phyloP scores from a whole-genome alignment of 2,888 invertebrate species.

The Drosophila mulleri region DNA sequence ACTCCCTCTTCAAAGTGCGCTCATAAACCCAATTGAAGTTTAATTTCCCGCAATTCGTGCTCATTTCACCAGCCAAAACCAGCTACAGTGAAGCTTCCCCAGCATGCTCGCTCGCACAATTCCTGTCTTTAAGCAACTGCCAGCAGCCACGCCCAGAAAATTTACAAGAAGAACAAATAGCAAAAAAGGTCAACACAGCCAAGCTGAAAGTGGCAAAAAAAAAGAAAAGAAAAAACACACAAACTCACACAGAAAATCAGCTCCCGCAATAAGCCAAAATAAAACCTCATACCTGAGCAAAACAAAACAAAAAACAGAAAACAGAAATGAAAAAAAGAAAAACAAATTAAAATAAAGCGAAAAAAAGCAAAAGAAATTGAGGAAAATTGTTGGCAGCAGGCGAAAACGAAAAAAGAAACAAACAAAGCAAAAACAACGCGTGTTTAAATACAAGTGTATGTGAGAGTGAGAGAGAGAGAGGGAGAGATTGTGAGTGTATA shows the following conservation, averaged over 20 bases:
- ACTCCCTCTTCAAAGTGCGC: conserved; percentile 4
- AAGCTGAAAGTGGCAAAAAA: conserved; percentile 47
- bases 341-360: conserved; percentile 16
- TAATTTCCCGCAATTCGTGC: conserved; percentile 23
- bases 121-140: conserved; percentile 56
- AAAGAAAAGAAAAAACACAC: not conserved
- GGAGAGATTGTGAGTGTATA: not conserved
- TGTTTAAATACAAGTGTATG: conserved; percentile 43
- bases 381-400: conserved; percentile 56
- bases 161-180: conserved; percentile 36
- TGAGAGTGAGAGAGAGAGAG: not conserved
- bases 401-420: conserved; percentile 34
- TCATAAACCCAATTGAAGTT: conserved; percentile 27
- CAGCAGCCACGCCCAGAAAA: conserved; percentile 68
- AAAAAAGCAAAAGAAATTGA: conserved; percentile 48
- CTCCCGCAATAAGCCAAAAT: conserved; percentile 68
- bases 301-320: conserved; percentile 27
- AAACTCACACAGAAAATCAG: conserved; percentile 51
- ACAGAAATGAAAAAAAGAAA: conserved; percentile 26
- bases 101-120: conserved; percentile 13
- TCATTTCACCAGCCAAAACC: conserved; percentile 21
- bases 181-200: conserved; percentile 67
- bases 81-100: conserved; percentile 7
- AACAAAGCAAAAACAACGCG: conserved; percentile 47
- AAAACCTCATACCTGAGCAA: conserved; percentile 67